Base-by-base conservation (phyloP, 64 coral and sea anemone species). In the Catalaphyllia jardinei region DNA sequence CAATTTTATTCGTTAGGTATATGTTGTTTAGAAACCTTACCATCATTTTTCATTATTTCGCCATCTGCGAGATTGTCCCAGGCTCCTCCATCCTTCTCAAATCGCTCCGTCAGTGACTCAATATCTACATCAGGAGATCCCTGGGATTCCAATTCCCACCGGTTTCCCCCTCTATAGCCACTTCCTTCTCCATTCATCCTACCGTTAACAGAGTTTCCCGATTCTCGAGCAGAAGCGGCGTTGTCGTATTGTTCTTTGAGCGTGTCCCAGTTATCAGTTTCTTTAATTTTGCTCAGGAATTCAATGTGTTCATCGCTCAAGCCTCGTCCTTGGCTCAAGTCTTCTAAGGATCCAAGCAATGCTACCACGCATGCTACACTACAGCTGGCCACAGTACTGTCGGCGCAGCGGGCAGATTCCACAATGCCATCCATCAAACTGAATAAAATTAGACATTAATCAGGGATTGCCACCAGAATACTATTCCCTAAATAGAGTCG, bases 321-420 rank as follows among this genome's bases (percentile, higher is more conserved):
- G 35, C 97, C 97, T 27, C 94, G 90, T 9, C 97, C 97, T 60
- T 95, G 97, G 83, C 91, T 99, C 27, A 99, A 80, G 64, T 99
- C 97, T 74, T 99, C 97, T 24, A 99, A 80, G 12, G 97, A 99
- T 33, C 97, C 97, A 28, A 99, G 85, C 15, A 99, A 83, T 35
- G 97, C 93, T 73, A 99, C 94, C 3, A 99, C 97, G 63, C 97
- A 99, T 76, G 97, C 97, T 39, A 99, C 97, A 77, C 97, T 99
- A 42, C 97, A 95, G 73, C 97, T 93, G 50, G 88, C 97, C 77
- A 99, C 97, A 29, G 89, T 93, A 49, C 94, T 90, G 71, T 99
- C 97, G 60, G 50, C 77, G 78, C 93, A 95, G 73, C 93, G 97
- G 10, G 91, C 91, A 60, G 93, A 99, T 71, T 99, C 97, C 67